Conservation (phyloP, 2,113 vertebrate genomes). For the Oenanthe melanoleuca region DNA sequence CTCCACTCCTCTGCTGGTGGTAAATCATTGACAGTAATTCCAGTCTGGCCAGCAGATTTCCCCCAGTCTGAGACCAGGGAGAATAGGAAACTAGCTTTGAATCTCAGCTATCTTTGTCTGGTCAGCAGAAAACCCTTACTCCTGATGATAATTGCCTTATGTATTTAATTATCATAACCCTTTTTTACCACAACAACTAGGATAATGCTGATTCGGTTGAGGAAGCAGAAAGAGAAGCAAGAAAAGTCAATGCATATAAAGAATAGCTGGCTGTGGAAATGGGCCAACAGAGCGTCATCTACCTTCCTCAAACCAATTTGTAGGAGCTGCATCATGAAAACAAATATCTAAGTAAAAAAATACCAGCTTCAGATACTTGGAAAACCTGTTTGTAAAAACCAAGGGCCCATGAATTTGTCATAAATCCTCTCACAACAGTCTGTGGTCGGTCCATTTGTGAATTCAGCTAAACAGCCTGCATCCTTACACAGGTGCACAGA, state of each 20-base stretch:
- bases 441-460: not conserved
- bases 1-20: not conserved
- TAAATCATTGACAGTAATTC: conserved; percentile 44
- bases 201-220: not conserved
- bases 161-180: not conserved
- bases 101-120: not conserved
- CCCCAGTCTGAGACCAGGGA: not conserved
- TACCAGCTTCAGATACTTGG: not conserved
- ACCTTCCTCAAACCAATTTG: not conserved
- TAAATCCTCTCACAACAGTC: not conserved
- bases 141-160: not conserved
- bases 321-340: not conserved
- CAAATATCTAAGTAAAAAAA: not conserved
- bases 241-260: not conserved
- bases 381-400: not conserved
- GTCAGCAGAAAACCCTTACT: not conserved
- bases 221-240: not conserved
- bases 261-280: not conserved
- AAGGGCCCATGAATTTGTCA: not conserved
- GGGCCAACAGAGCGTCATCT: not conserved
- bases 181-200: not conserved
- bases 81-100: not conserved
- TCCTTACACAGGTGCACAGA: not conserved
- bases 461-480: not conserved
- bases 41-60: not conserved